These are phyloP conservation scores for Chaetodon trifasciatus DNA, from an alignment of 2,797 vertebrate species.

Conservation along the genomic window DNA sequence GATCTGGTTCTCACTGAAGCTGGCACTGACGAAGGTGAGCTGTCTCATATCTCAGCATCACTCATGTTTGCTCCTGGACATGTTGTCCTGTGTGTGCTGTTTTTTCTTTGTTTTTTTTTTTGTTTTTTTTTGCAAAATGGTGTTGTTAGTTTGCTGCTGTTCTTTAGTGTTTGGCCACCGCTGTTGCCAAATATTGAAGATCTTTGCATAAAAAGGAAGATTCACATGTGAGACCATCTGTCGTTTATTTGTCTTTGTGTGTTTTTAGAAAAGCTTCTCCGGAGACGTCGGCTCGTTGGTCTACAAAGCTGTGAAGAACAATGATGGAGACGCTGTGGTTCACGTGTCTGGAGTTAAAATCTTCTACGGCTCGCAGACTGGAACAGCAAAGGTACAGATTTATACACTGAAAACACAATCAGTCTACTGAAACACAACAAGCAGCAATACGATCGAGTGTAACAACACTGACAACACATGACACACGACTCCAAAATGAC, in stretches of 20 bases:
- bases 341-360: conserved; percentile 89
- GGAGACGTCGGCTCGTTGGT: not conserved
- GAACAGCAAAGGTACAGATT: conserved; percentile 91
- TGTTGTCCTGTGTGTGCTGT: not conserved
- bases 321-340: conserved; percentile 62
- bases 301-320: conserved; percentile 55
- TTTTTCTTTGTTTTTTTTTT: too few relatives aligned
- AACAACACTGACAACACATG: too few relatives aligned
- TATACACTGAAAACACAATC: not conserved
- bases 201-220: not conserved
- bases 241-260: not conserved
- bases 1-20: conserved; percentile 88
- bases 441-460: not conserved
- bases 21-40: conserved; percentile 82
- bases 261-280: conserved; percentile 62
- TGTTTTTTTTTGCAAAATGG: not conserved
- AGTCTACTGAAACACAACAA: not conserved
- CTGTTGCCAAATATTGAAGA: too few relatives aligned
- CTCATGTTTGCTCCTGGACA: not conserved
- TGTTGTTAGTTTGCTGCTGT: not conserved
- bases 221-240: not conserved
- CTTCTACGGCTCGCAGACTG: conserved; percentile 95
- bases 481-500: not conserved
- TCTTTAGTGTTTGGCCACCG: too few relatives aligned
- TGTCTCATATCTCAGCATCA: too few relatives aligned